Base-by-base conservation (phyloP, 2,888 invertebrate species). In the Auanema freiburgensis region DNA sequence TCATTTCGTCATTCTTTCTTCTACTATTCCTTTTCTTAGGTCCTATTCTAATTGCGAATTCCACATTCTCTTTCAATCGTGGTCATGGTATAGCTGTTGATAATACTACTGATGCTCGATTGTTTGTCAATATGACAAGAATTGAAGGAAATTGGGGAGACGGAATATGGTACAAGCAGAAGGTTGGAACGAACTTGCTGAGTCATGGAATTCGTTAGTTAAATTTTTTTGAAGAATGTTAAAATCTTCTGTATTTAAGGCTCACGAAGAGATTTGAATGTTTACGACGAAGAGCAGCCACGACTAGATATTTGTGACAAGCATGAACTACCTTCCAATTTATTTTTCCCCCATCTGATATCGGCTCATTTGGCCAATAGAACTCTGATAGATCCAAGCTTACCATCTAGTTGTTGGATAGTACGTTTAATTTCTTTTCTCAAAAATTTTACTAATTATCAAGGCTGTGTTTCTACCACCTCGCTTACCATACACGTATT, bases 101-200 rank as follows among this genome's bases (percentile, higher is more conserved):
- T 25, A 78, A 79, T 63, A 76, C 81, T 3, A 74, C 78, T 8
- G 90, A 90, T 79, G 93, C 93, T 1, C 88, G 90, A 82, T 88
- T 91, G 10, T 89, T 89, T 75, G 87, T 95, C 58, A 90, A 91
- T 72, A 90, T 90, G 72, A 91, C 92, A 78, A 86, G 88, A 52
- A 88, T 95, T 14, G 88, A 89, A 70, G 90, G 91, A 76, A 96
- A 95, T 84, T 92, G 91, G 5, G 93, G 90, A 0, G 94, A 95
- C 84, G 95, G 95, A 25, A 86, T 96, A 58, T 90, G 91, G 84
- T 93, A 91, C 66, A 60, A 72, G 21, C 82, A 83, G 49, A 63
- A 63, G 54, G 59, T 63, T 5, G 69, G 65, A 11, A 66, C 70
- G 12, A 65, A 67, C 43, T 50, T 73, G 12, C 59, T 73, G 16